phyloP scores from a whole-genome alignment of 2,888 invertebrate genomes.

The Craniophora ligustri region DNA sequence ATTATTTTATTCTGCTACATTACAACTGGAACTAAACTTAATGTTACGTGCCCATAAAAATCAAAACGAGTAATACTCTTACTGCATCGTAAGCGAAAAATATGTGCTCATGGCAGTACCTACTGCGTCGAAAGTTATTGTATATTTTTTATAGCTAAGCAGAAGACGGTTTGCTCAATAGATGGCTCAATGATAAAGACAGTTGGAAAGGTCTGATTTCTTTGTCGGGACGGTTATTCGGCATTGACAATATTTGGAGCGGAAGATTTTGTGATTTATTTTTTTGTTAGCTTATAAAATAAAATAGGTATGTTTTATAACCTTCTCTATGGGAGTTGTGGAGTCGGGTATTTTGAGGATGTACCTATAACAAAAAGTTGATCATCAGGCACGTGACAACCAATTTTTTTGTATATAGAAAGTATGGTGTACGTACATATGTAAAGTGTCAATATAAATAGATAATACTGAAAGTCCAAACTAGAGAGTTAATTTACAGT shows the following conservation, averaged over 20 bases:
- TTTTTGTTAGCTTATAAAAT: conserved; percentile 53
- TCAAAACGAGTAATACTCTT: conserved; percentile 35
- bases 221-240: conserved; percentile 55
- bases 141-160: conserved; percentile 59
- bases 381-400: conserved; percentile 19
- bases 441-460: too few species aligned
- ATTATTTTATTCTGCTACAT: neutral
- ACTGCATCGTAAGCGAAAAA: conserved; percentile 34
- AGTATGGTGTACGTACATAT: too few species aligned
- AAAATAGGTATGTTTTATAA: conserved; percentile 47
- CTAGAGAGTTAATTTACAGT: too few species aligned
- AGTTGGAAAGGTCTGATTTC: conserved; percentile 56
- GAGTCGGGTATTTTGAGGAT: conserved; percentile 10
- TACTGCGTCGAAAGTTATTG: conserved; percentile 49
- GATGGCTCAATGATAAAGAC: conserved; percentile 56
- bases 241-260: conserved; percentile 57
- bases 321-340: conserved; percentile 9
- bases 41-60: conserved; percentile 27
- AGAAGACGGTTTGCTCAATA: conserved; percentile 60
- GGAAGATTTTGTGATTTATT: conserved; percentile 60
- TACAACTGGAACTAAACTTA: neutral
- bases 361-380: conserved; percentile 29
- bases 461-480: too few species aligned
- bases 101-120: conserved; percentile 34
- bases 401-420: conserved; percentile 11